Base-by-base conservation (phyloP, 2,888 invertebrate species). In the Hydroisotoma schaefferi region DNA sequence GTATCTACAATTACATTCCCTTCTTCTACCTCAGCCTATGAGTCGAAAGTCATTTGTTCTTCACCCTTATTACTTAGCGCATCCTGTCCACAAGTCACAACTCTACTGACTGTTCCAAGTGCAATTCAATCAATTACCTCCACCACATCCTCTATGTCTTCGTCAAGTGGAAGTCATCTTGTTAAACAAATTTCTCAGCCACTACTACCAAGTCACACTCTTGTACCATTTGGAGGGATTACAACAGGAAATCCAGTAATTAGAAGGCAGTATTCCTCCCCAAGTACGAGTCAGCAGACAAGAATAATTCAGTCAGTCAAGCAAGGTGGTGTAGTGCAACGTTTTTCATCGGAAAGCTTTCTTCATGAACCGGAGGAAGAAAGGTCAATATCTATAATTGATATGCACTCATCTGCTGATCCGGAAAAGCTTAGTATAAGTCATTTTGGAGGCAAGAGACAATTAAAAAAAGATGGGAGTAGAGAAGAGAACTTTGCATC, bases 151-250 rank as follows among this genome's bases (percentile, higher is more conserved):
- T 26, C 62, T 48, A 46, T 49, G 15, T 20, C 28, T 20, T 53
- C 44, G 2, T 22, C 26, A 26, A 28, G 48, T 22, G 33, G 52
- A 15, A 63, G 69, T 25, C 67, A 68, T 52, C 55, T 73, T 23
- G 71, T 73, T 2, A 73, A 73, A 52, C 73, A 73, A 57, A 59
- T 67, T n/a, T 70, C 69, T 1, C 67, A 69, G 38, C 69, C 70
- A 10, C 53, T 61, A 2, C 62, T 66, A 28, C 63, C 66, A 26
- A 72, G 72, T 61, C 67, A 68, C 33, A 59, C 22, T 33, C 38
- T 33, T 56, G 20, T 58, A 55, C 46, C 61, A 52, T 27, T 59
- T 57, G n/a, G 59, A 54, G 25, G 65, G 56, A 29, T 49, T 6
- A 26, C 25, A 25, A 20, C 53, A 20, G 57, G 55, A 12, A 69